Evolutionary conservation across 2,113 vertebrate genomes (phyloP).

Genomic region (Gorsachius goisagi): DNA sequence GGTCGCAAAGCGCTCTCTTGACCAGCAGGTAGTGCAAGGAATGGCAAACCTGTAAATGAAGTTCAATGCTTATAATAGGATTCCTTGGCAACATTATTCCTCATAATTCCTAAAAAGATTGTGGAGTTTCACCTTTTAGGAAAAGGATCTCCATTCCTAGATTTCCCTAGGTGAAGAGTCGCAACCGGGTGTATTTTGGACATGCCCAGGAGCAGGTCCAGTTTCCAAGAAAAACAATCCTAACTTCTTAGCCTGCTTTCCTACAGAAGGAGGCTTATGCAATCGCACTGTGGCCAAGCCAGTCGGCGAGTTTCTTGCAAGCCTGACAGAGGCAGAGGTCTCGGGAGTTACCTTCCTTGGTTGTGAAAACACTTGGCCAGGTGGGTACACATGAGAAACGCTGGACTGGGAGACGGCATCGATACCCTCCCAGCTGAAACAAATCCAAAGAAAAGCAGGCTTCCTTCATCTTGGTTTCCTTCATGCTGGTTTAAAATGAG

Average conservation of each 20-base stretch:
- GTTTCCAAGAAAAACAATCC: constrained; percentile 49
- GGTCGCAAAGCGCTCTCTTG: neutral
- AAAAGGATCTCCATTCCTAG: constrained; percentile 27
- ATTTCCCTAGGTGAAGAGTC: constrained; percentile 15
- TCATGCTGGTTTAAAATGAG: neutral
- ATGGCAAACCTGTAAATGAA: neutral
- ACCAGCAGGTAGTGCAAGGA: neutral
- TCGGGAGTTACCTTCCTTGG: constrained; percentile 2
- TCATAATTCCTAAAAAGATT: neutral
- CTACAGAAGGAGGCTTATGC: constrained; percentile 53
- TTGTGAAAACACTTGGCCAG: neutral
- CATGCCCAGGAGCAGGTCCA: neutral
- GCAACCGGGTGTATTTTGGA: neutral
- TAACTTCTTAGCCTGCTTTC: constrained; percentile 40
- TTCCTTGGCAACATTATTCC: neutral
- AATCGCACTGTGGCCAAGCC: constrained; percentile 16
- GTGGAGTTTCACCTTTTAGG: neutral
- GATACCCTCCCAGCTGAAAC: neutral
- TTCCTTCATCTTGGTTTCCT: neutral
- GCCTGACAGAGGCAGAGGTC: constrained; percentile 46
- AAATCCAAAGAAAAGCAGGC: neutral
- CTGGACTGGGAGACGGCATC: neutral
- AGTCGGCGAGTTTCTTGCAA: constrained; percentile 28
- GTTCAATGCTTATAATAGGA: neutral
- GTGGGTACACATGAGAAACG: neutral